Evolutionary conservation across 2,888 invertebrate species (phyloP).

Genomic region (Dermolepida albohirtum): DNA sequence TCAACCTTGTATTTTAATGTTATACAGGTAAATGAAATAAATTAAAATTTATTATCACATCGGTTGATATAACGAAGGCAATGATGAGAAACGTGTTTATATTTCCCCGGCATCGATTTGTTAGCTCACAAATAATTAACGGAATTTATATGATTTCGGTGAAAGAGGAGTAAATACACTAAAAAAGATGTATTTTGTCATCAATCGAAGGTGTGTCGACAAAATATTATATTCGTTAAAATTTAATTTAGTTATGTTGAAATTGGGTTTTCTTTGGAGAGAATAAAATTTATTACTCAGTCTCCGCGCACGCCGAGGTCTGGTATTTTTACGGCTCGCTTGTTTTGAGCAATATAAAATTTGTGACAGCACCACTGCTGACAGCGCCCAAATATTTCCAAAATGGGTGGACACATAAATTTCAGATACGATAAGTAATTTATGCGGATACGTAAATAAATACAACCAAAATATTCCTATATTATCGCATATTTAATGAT

Average conservation of each 20-base stretch:
- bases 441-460: neutral
- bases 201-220: neutral
- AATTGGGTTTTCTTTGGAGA: slow-evolving; percentile 30
- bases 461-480: slow-evolving; percentile 17
- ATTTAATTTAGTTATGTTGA: slow-evolving; percentile 28
- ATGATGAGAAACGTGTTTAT: no score
- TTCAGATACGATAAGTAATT: slow-evolving; percentile 21
- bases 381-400: slow-evolving; percentile 33
- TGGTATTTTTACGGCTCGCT: slow-evolving; percentile 37
- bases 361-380: slow-evolving; percentile 27
- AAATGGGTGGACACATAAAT: slow-evolving; percentile 36
- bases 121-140: no score
- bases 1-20: no score
- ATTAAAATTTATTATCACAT: no score
- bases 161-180: no score
- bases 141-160: no score
- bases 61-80: no score
- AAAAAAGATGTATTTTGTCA: neutral
- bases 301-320: slow-evolving; percentile 2
- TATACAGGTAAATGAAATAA: no score
- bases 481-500: slow-evolving; percentile 18
- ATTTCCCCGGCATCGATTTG: no score
- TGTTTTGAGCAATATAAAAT: slow-evolving; percentile 35
- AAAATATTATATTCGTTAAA: slow-evolving; percentile 35
- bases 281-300: slow-evolving; percentile 28